phyloP scores from a whole-genome alignment of 2,888 invertebrate genomes.

The Petrolisthes cinctipes region DNA sequence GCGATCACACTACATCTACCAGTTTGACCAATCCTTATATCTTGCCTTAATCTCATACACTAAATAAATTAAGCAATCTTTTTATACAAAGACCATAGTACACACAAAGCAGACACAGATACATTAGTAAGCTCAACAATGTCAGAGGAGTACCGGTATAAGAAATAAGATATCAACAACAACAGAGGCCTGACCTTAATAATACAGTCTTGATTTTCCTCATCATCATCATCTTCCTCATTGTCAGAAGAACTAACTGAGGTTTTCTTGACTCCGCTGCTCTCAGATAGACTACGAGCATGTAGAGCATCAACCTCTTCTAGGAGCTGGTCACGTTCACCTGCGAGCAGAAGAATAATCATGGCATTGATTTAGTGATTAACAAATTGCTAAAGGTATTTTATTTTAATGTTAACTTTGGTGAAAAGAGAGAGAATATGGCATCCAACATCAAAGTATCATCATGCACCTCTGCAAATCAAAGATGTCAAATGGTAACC shows the following conservation, averaged over 20 bases:
- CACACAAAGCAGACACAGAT: no score
- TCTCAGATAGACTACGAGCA: slow-evolving; percentile 42
- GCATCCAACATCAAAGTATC: not conserved
- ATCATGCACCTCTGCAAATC: not conserved
- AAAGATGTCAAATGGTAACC: not conserved
- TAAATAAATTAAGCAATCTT: no score
- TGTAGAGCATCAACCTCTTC: slow-evolving; percentile 76
- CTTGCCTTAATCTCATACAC: no score
- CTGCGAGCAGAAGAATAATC: slow-evolving; percentile 69
- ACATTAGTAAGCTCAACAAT: no score
- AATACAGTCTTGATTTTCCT: slow-evolving; percentile 81
- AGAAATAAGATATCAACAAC: no score
- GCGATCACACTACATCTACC: no score
- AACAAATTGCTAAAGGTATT: no score
- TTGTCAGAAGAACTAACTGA: slow-evolving; percentile 69
- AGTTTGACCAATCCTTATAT: no score
- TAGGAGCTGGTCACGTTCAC: slow-evolving; percentile 81
- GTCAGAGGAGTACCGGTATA: no score
- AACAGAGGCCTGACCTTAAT: slow-evolving; percentile 73
- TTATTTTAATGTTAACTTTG: not conserved
- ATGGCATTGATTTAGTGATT: not conserved
- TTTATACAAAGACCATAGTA: no score
- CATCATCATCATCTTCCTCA: slow-evolving; percentile 72
- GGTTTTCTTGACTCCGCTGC: slow-evolving; percentile 68
- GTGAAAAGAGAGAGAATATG: not conserved